Base-by-base conservation (phyloP, 1,140 invertebrate genomes). In the Gerris buenoi region DNA sequence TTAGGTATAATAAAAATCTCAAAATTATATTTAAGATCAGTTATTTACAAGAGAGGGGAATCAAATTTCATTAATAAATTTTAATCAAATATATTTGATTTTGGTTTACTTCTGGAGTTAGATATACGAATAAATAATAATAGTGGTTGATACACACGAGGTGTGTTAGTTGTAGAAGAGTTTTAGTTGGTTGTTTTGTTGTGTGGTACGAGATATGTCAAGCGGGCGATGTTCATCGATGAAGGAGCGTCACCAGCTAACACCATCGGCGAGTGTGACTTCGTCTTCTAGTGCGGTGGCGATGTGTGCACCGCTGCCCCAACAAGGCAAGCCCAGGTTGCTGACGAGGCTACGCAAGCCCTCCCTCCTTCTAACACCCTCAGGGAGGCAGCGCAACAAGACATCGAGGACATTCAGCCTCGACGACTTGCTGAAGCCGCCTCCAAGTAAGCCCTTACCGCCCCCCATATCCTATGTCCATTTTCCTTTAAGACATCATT, bases 381-480 rank as follows among this genome's bases (percentile, higher is more conserved):
- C 27, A 25, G 62, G 83, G 79, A 83, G 81, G 74, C 81, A 81
- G 75, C 81, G 80, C 78, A 74, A 75, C 75, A 76, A 80, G 68
- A 79, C 83, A 76, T 81, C 83, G 71, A 80, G 86, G 80, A 88
- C 87, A 71, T 88, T 88, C 82, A 88, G 86, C 81, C 84, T 89
- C 79, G 88, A 89, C 80, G 87, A 89, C 83, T 83, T 89, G 76
- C 83, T 88, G 80, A 85, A 85, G 80, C 85, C 83, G 75, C 82
- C 83, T 76, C 81, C 82, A 85, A 84, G 85, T 86, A 86, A 86
- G 85, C 81, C 64, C 61, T 58, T 56, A 65, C 68, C 65, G 26
- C 2, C 57, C 68, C 23, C 66, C 28, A 46, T 62, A 27, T 58
- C 46, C 57, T 46, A 10, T 46, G 18, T 46, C 18, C 33, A 5